A percentile compares a stretch with the other conserved stretches of the same genome.
Evolutionary conservation across 1,140 invertebrate genomes (phyloP).

Genomic region (Rhagoletis pomonella): DNA sequence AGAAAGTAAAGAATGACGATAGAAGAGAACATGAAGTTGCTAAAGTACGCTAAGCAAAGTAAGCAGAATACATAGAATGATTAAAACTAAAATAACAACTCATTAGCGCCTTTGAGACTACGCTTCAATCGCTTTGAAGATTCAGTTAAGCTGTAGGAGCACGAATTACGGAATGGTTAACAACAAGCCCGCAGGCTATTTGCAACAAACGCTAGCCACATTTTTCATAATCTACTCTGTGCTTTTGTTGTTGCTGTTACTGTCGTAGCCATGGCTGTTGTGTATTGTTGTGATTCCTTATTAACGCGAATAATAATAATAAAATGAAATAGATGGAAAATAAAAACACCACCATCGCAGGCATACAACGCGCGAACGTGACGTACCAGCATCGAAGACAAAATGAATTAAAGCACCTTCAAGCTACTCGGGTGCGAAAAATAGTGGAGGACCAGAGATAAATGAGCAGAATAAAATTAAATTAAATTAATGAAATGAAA

Average conservation of each 20-base stretch:
- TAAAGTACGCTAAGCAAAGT: not conserved
- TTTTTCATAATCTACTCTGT: not conserved
- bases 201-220: not conserved
- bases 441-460: not conserved
- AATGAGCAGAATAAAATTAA: slow-evolving; percentile 43
- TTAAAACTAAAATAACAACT: slow-evolving; percentile 5
- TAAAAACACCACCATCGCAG: not conserved
- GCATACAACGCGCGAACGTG: not conserved
- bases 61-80: not conserved
- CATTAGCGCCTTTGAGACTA: slow-evolving; percentile 4
- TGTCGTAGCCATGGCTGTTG: not conserved
- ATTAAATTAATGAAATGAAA: slow-evolving; percentile 47
- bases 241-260: too few relatives aligned
- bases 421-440: not conserved
- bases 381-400: not conserved
- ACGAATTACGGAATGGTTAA: not conserved
- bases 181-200: not conserved
- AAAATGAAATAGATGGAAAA: not conserved
- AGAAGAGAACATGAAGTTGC: too few relatives aligned
- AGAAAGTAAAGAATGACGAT: too few relatives aligned
- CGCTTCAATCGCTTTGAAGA: slow-evolving; percentile 25
- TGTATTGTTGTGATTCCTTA: not conserved
- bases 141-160: not conserved
- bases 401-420: not conserved
- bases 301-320: slow-evolving; percentile 13